Percentiles rank a stretch among this genome's conserved stretches.
phyloP scores from a whole-genome alignment of 2,113 vertebrate species.

The Copsychus sechellarum region DNA sequence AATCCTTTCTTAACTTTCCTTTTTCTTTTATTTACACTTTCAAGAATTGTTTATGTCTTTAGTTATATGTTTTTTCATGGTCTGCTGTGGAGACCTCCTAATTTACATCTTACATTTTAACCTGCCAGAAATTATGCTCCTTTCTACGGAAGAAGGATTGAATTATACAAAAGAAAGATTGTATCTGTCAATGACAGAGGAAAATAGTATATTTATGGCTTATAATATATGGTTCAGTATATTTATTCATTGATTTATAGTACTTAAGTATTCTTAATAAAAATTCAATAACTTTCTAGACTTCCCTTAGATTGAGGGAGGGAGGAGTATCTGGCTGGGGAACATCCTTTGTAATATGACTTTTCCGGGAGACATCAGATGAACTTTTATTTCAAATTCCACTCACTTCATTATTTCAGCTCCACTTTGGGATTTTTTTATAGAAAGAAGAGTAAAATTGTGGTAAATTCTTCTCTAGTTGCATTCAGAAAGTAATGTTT shows the following conservation, averaged over 20 bases:
- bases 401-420: background rate
- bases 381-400: background rate
- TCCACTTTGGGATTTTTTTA: background rate
- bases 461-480: background rate
- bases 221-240: background rate
- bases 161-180: constrained; percentile 35
- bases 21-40: background rate
- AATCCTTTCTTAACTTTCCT: background rate
- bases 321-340: background rate
- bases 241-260: constrained; percentile 10
- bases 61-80: background rate
- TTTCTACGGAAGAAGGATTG: background rate
- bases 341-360: background rate
- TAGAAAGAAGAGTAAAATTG: background rate
- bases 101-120: constrained; percentile 48
- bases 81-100: background rate
- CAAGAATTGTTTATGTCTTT: background rate
- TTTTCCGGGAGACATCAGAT: background rate
- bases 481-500: background rate
- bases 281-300: background rate
- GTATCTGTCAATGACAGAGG: background rate
- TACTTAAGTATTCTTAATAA: background rate
- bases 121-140: constrained; percentile 1
- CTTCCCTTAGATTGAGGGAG: background rate
- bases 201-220: constrained; percentile 9